Percentiles rank a stretch among this genome's conserved stretches.
Evolutionary conservation across 2,797 vertebrate species (phyloP).

Genomic region (Sebastes itinus): DNA sequence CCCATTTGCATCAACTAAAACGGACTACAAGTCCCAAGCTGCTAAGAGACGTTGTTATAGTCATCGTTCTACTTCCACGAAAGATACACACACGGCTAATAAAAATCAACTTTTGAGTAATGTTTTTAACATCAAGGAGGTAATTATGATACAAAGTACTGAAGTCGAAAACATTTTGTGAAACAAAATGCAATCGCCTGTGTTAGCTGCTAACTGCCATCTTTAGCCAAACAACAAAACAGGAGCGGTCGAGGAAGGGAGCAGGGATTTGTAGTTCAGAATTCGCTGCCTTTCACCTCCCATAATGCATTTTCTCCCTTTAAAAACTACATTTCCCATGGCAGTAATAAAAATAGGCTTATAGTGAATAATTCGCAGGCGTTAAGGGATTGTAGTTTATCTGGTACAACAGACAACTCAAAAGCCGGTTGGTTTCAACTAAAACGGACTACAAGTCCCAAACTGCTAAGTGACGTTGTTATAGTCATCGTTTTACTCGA

Average conservation of each 20-base stretch:
- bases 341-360: fast-evolving
- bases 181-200: conserved; percentile 81
- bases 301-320: fast-evolving
- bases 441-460: conserved; percentile 67
- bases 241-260: conserved; percentile 68
- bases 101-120: not conserved
- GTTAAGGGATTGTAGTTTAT: conserved; percentile 70
- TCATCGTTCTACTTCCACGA: conserved; percentile 75
- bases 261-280: conserved; percentile 80
- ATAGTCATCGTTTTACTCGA: conserved; percentile 71
- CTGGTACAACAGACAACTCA: fast-evolving
- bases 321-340: conserved; percentile 66
- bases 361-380: fast-evolving
- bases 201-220: conserved; percentile 86
- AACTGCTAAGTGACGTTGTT: conserved; percentile 60
- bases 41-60: conserved; percentile 67
- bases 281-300: fast-evolving
- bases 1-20: fast-evolving
- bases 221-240: conserved; percentile 84
- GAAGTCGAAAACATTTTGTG: conserved; percentile 63
- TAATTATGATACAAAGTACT: too few relatives aligned
- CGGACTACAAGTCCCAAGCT: conserved; percentile 67
- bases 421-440: fast-evolving
- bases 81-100: conserved; percentile 1
- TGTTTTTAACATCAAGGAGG: not conserved